Evolutionary conservation across 2,113 vertebrate species (phyloP).

Genomic region (Castor canadensis): DNA sequence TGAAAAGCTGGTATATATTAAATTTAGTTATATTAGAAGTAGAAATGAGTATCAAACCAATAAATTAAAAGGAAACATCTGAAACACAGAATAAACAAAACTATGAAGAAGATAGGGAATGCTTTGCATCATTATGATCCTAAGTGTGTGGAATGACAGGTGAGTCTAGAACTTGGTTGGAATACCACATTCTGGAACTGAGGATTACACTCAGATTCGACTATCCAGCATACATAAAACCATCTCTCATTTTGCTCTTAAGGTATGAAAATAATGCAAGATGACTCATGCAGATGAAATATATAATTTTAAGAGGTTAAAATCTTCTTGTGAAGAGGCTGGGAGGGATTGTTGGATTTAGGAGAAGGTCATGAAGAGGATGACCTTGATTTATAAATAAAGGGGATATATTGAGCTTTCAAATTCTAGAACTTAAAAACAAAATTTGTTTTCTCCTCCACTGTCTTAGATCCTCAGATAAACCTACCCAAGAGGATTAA

Average conservation of each 20-base stretch:
- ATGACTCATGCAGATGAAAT: not conserved
- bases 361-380: not conserved
- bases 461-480: not conserved
- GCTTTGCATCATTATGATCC: not conserved
- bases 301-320: constrained; percentile 2
- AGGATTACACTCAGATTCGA: not conserved
- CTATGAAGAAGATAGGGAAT: not conserved
- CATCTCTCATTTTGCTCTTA: not conserved
- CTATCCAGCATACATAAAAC: not conserved
- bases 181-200: not conserved
- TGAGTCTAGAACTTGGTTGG: not conserved
- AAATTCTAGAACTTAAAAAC: constrained; percentile 13
- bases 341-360: not conserved
- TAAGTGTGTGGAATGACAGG: not conserved
- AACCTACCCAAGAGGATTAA: not conserved
- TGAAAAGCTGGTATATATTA: constrained; percentile 2
- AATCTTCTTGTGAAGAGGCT: not conserved
- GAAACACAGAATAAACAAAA: not conserved
- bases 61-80: not conserved
- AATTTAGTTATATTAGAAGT: not conserved
- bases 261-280: not conserved
- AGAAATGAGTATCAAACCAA: constrained; percentile 21
- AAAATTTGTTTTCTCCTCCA: not conserved
- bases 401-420: not conserved
- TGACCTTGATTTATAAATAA: not conserved